phyloP scores from a whole-genome alignment of 1,140 invertebrate genomes.

The Glossosoma conforme region DNA sequence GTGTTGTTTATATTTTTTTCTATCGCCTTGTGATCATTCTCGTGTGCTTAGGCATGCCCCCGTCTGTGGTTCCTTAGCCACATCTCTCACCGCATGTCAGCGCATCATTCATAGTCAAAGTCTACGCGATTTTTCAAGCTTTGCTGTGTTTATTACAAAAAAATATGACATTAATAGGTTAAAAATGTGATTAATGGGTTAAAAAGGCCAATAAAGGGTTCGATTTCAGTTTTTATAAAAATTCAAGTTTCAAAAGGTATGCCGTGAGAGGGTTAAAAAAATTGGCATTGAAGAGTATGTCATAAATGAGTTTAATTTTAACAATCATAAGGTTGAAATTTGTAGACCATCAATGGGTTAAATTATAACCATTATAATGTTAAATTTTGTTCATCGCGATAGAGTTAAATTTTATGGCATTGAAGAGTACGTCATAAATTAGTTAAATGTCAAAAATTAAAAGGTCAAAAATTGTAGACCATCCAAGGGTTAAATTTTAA shows the following conservation, averaged over 20 bases:
- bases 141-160: slow-evolving; percentile 16
- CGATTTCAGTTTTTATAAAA: not conserved
- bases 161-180: not conserved
- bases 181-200: not conserved
- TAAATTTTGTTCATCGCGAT: no score
- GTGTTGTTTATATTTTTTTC: no score
- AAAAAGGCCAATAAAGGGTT: not conserved
- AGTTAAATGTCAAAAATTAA: no score
- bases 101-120: slow-evolving; percentile 29
- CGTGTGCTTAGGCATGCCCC: not conserved
- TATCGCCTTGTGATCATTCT: no score
- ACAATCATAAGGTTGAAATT: no score
- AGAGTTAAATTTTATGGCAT: no score
- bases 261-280: not conserved
- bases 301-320: no score
- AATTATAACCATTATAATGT: no score
- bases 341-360: no score
- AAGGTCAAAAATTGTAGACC: no score
- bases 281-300: not conserved
- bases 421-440: no score
- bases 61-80: not conserved
- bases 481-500: no score
- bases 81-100: slow-evolving; percentile 2
- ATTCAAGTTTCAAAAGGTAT: not conserved
- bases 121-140: slow-evolving; percentile 29